Conservation (phyloP, 2,113 vertebrate species). For the Daphoenositta chrysoptera region DNA sequence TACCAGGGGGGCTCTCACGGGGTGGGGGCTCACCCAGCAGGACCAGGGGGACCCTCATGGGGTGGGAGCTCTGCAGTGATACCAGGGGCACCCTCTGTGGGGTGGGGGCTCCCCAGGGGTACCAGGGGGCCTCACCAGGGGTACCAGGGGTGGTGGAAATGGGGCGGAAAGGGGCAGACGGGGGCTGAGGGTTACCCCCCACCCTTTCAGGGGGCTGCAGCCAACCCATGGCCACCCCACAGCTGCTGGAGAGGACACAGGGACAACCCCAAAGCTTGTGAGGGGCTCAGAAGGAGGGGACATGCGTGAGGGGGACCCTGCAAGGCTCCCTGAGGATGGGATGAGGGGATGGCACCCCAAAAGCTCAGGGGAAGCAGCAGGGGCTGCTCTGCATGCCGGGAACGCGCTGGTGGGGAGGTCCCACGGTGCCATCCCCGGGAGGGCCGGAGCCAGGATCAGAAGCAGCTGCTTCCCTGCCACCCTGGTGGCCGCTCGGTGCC, state of each 20-base stretch:
- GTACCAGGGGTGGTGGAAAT: too few relatives aligned
- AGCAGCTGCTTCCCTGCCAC: background rate
- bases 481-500: background rate
- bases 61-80: too few relatives aligned
- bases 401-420: accelerated
- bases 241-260: background rate
- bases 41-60: too few relatives aligned
- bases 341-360: background rate
- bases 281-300: background rate
- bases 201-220: background rate
- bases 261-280: background rate
- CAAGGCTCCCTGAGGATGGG: background rate
- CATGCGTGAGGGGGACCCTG: accelerated
- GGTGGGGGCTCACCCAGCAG: background rate
- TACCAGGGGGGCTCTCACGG: background rate
- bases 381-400: background rate
- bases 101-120: too few relatives aligned
- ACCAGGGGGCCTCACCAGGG: background rate
- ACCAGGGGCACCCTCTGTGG: background rate
- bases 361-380: background rate
- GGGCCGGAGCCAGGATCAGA: background rate
- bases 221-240: background rate
- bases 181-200: background rate
- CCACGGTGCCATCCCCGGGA: accelerated
- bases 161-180: background rate